phyloP scores from a whole-genome alignment of 2,888 invertebrate species.

The Caenorhabditis sinica region DNA sequence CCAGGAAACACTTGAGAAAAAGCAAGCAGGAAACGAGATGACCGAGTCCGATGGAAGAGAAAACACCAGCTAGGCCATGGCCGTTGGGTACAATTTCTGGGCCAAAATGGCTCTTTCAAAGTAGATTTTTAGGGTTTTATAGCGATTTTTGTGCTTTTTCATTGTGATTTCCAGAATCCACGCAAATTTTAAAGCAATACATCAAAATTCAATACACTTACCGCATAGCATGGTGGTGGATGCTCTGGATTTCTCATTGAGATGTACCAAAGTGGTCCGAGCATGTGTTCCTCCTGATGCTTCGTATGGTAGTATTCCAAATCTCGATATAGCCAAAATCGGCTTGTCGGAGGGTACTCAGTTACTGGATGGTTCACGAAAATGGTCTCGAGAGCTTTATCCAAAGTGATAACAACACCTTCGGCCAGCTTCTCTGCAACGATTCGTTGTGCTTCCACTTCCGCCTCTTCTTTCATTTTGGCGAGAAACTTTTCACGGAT shows the following conservation, averaged over 20 bases:
- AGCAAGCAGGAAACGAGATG: no score
- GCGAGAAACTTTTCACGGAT: not conserved
- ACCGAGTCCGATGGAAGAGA: no score
- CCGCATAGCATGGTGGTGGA: conserved; percentile 12
- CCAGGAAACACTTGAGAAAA: no score
- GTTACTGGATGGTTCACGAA: not conserved
- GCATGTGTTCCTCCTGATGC: conserved; percentile 9
- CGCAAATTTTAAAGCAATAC: no score
- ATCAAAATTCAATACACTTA: no score
- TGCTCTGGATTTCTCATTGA: not conserved
- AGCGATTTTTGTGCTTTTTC: no score
- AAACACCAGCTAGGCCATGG: no score
- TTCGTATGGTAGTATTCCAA: conserved; percentile 45
- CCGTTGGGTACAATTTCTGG: no score
- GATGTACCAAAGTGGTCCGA: conserved; percentile 41
- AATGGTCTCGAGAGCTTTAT: not conserved
- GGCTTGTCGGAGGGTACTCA: not conserved
- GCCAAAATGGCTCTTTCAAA: no score
- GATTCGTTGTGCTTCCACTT: not conserved
- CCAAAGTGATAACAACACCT: not conserved
- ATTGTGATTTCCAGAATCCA: no score
- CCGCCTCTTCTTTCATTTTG: not conserved
- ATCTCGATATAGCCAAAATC: conserved; percentile 40
- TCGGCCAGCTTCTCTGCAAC: not conserved
- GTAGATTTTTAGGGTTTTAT: no score